Conservation (phyloP, 2,113 vertebrate genomes). For the Saimiri boliviensis region DNA sequence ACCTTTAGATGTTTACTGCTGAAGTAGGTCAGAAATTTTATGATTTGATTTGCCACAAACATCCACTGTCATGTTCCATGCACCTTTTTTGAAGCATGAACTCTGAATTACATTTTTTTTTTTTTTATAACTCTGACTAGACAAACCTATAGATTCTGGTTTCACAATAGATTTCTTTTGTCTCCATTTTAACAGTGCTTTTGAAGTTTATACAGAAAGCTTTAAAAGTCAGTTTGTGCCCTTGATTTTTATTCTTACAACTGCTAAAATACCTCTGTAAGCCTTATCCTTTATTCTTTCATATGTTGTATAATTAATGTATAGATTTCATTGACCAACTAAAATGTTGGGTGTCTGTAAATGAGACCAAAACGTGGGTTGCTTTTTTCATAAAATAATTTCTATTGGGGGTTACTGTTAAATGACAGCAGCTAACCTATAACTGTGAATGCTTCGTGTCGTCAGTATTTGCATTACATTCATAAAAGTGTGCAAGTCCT, state of each 20-base stretch:
- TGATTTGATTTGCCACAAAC: background rate
- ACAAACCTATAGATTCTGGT: conserved; percentile 53
- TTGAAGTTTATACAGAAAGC: conserved; percentile 72
- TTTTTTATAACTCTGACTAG: conserved; percentile 39
- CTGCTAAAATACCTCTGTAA: conserved; percentile 84
- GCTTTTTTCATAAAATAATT: conserved; percentile 68
- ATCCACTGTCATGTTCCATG: background rate
- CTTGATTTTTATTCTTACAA: conserved; percentile 78
- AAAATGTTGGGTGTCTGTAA: conserved; percentile 79
- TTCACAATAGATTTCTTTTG: conserved; percentile 48
- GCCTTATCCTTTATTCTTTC: conserved; percentile 84
- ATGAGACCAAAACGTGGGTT: conserved; percentile 78
- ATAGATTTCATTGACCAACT: conserved; percentile 71
- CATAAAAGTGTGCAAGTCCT: conserved; percentile 77
- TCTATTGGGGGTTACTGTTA: conserved; percentile 69
- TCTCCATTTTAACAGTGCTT: conserved; percentile 64
- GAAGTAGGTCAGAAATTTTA: conserved; percentile 12
- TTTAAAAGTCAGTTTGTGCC: conserved; percentile 81
- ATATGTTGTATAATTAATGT: conserved; percentile 75
- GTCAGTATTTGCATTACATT: conserved; percentile 73
- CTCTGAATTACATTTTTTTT: conserved; percentile 56
- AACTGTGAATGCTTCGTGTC: conserved; percentile 82
- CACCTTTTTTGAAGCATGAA: conserved; percentile 52
- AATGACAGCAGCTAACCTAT: conserved; percentile 73
- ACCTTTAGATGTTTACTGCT: background rate